Base-by-base conservation (phyloP, 1,140 invertebrate genomes). In the Chironomus striatipennis region DNA sequence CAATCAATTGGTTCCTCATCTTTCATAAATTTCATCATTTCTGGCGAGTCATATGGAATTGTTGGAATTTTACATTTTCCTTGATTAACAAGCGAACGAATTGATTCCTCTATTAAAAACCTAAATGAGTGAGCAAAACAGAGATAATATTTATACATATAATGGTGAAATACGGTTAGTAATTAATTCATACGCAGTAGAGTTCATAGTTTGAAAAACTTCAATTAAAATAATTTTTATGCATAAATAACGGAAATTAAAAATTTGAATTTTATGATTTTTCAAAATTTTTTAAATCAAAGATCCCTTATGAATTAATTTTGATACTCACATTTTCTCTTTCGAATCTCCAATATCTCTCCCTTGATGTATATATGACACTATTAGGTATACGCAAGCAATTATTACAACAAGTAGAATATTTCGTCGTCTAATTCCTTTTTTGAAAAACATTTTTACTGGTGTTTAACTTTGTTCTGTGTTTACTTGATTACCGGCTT, bases 1-100 rank as follows among this genome's bases (percentile, higher is more conserved):
- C 91, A 93, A 42, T 85, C 78, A 20, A 92, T 83, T 73, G 86
- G 85, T 4, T 85, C 81, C 17, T 87, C 85, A 47, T 86, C 77
- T 70, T 88, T 83, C 72, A 91, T 85, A 77, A 89, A 91, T 79
- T 87, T 86, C 84, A 88, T 88, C 74, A 93, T 88, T 77, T 90
- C 88, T 10, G 88, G 87, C 78, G 88, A 86, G 76, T 87, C 84
- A 65, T 91, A 77, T 3, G 90, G 86, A 20, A 93, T 81, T 18
- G 86, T 80, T 0, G 91, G 90, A 77, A 88, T 85, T 72, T 86
- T 87, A 77, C 90, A 92, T 15, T 84, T 85, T 21, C 78, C 78
- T 42, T 79, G 79, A 78, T 81, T 83, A 67, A 80, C 78, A 75
- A 77, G 64, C 0, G 78, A 81, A 34, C 80, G 77, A 75, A 85